Percentiles rank a stretch among this genome's conserved stretches.
Evolutionary conservation across 2,797 vertebrate genomes (phyloP).

Genomic region (Spinus pinus): DNA sequence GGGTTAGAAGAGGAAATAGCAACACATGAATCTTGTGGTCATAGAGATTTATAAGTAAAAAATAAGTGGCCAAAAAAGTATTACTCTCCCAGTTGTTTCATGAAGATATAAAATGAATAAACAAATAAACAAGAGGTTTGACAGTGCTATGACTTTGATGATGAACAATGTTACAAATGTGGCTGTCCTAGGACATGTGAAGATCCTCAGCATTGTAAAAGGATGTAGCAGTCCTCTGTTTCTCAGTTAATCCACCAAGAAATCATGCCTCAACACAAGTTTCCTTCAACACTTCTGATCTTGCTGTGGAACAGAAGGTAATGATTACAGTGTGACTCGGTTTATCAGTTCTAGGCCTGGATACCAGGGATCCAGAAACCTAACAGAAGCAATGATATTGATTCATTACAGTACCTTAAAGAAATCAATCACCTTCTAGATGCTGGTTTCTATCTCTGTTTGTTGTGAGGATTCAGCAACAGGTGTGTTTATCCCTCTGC

Average conservation of each 20-base stretch:
- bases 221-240: not conserved
- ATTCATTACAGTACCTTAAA: not conserved
- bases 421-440: not conserved
- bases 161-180: not conserved
- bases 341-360: not conserved
- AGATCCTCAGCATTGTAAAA: not conserved
- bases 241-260: not conserved
- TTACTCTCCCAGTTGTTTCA: not conserved
- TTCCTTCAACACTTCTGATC: not conserved
- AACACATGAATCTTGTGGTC: not conserved
- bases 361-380: not conserved
- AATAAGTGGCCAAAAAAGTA: not conserved
- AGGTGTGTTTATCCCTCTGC: not conserved
- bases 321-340: not conserved
- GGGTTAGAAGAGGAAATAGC: not conserved
- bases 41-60: not conserved
- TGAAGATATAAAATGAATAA: not conserved
- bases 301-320: not conserved
- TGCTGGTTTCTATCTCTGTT: not conserved
- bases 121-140: not conserved
- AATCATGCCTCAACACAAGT: not conserved
- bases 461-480: not conserved
- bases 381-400: not conserved
- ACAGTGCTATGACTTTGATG: not conserved
- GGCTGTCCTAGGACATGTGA: not conserved